These are phyloP conservation scores for Anoncus sp. DNA, from an alignment of 2,888 invertebrate genomes.

Conservation along the genomic window DNA sequence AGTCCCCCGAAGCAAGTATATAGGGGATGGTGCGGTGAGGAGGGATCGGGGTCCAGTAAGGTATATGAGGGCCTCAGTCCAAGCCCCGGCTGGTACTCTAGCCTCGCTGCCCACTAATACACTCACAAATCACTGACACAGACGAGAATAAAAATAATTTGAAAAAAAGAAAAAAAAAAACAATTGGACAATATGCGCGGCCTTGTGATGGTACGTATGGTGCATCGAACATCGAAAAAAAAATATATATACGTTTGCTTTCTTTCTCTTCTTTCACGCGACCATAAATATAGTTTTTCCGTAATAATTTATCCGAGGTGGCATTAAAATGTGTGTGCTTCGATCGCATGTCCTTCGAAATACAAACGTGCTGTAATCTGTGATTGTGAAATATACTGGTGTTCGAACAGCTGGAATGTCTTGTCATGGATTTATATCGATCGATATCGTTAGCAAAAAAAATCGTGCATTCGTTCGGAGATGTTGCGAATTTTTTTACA, in stretches of 20 bases:
- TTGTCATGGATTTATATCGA: constrained; percentile 43
- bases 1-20: constrained; percentile 74
- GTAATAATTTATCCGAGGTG: constrained; percentile 29
- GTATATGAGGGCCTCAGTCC: constrained; percentile 82
- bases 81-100: constrained; percentile 81
- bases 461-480: constrained; percentile 20
- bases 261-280: constrained; percentile 14
- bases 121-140: constrained; percentile 73
- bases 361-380: constrained; percentile 32
- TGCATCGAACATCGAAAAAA: constrained; percentile 44
- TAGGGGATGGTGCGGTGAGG: constrained; percentile 71
- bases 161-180: constrained; percentile 49
- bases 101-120: constrained; percentile 80
- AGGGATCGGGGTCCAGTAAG: constrained; percentile 78
- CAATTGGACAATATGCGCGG: constrained; percentile 76
- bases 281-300: not conserved
- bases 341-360: constrained; percentile 21
- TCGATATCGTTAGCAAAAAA: constrained; percentile 20
- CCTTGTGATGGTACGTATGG: constrained; percentile 80
- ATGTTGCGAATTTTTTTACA: constrained; percentile 16
- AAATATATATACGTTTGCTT: constrained; percentile 2
- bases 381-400: constrained; percentile 52
- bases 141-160: constrained; percentile 31
- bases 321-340: constrained; percentile 47
- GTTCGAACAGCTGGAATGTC: constrained; percentile 40